Base-by-base conservation (phyloP, 2,113 vertebrate genomes). In the Corydoras maculifer region DNA sequence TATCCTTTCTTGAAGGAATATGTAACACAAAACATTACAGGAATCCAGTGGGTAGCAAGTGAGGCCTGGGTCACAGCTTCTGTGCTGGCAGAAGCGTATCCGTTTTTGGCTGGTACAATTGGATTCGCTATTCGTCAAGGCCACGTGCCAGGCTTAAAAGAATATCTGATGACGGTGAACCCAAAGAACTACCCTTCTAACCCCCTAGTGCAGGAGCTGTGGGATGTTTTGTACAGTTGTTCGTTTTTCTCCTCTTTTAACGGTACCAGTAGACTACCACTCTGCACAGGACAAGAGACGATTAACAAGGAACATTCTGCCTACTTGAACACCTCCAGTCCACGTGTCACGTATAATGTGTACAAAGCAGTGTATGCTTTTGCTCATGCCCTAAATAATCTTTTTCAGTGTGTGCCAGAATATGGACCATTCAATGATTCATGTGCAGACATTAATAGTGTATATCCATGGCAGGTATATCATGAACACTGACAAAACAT, bases 31-130 rank as follows among this genome's bases (percentile, higher is more conserved):
- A 90, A 91, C 55, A 84, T 91, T 15, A 87, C 89, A 43, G 88
- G 83, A 25, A 89, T 90, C 68, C 88, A 91, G 74, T 91, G 90
- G 90, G 84, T 91, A 35, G 90, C 84, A n/a, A 91, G 90, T 68
- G 89, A 78, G 77, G 88, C 89, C 0, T 91, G 90, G 90, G 79
- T 90, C 53, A 90, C 87, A 67, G 84, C 88, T 9, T 85, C 87
- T 18, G 67, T 88, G 14, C 86, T 91, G 43, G 80, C 87, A 61
- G 80, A 87, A 50, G 80, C 81, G 32, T 88, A 85, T 69, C 82
- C 85, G 8, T 87, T 83, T 65, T 55, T 91, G 18, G 84, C 84
- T 5, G 89, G 89, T 5, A 88, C 88, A 25, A 82, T 90, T 59
- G 89, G 89, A 35, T 91, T 87, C 77, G 88, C 86, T 58, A 75